Evolutionary conservation across 1,140 invertebrate species (phyloP).

Genomic region (Zaprionus ghesquierei): DNA sequence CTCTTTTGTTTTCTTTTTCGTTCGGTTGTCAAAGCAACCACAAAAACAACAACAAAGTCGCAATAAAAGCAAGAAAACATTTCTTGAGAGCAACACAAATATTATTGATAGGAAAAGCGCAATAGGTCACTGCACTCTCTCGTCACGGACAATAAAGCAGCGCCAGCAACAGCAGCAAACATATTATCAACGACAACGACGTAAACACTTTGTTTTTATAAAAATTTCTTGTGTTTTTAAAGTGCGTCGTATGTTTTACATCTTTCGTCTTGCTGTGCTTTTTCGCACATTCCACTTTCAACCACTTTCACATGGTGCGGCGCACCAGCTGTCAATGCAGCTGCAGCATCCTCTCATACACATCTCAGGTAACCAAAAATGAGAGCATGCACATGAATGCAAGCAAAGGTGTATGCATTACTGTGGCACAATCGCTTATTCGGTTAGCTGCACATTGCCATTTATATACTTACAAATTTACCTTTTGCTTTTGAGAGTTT

Average conservation of each 20-base stretch:
- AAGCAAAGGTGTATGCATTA: background rate
- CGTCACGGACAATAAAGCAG: constrained; percentile 3
- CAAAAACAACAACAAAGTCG: constrained; percentile 22
- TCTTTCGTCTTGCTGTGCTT: constrained; percentile 37
- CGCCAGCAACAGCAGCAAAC: background rate
- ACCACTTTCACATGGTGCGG: constrained; percentile 57
- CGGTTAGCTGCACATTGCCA: constrained; percentile 11
- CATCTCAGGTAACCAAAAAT: constrained; percentile 22
- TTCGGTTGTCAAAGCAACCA: constrained; percentile 27
- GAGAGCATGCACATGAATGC: background rate
- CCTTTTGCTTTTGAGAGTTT: constrained; percentile 24
- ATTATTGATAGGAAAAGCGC: constrained; percentile 39
- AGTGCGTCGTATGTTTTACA: constrained; percentile 25
- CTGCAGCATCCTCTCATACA: constrained; percentile 42
- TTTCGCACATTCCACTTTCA: constrained; percentile 44
- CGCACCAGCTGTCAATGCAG: constrained; percentile 16
- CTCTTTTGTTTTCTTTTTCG: background rate
- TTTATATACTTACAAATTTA: constrained; percentile 18
- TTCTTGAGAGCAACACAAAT: constrained; percentile 1
- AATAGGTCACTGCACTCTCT: constrained; percentile 73
- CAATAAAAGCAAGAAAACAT: background rate
- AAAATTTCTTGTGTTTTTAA: constrained; percentile 39
- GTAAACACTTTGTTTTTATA: constrained; percentile 30
- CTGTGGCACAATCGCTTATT: background rate
- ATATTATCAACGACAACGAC: too few species aligned